These are phyloP conservation scores for Theocolax elegans DNA, from an alignment of 1,140 invertebrate genomes.

Conservation along the genomic window DNA sequence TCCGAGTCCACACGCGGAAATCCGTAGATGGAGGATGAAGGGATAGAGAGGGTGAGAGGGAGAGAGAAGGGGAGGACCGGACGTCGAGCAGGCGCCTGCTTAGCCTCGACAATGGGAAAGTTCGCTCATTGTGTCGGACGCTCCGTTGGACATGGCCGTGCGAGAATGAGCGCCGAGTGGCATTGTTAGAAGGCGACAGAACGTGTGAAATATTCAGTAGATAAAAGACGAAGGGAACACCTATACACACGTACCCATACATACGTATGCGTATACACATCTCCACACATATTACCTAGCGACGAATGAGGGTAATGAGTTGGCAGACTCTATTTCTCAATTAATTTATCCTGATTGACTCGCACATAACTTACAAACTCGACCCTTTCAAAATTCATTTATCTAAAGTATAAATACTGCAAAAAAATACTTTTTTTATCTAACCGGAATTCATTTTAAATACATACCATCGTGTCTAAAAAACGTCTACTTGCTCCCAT, in stretches of 20 bases:
- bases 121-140: constrained; percentile 58
- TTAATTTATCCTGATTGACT: constrained; percentile 17
- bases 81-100: neutral
- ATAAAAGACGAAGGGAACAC: constrained; percentile 4
- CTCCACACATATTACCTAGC: neutral
- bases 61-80: neutral
- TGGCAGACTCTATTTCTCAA: neutral
- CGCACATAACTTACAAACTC: neutral
- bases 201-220: neutral
- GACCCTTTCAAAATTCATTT: no score
- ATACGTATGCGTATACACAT: no score
- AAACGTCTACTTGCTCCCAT: no score
- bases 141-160: constrained; percentile 50
- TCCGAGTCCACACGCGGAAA: neutral
- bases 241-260: no score
- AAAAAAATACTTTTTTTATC: no score
- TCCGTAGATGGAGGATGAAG: no score
- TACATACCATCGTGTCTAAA: no score
- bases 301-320: neutral
- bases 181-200: neutral
- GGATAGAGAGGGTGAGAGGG: no score
- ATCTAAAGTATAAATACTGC: no score
- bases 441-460: no score
- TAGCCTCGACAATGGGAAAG: constrained; percentile 55
- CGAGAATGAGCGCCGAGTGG: neutral